Percentiles rank a stretch among this genome's conserved stretches.
These are phyloP conservation scores for Caenorhabditis plicata DNA, from an alignment of 2,888 invertebrate species.

Conservation along the genomic window DNA sequence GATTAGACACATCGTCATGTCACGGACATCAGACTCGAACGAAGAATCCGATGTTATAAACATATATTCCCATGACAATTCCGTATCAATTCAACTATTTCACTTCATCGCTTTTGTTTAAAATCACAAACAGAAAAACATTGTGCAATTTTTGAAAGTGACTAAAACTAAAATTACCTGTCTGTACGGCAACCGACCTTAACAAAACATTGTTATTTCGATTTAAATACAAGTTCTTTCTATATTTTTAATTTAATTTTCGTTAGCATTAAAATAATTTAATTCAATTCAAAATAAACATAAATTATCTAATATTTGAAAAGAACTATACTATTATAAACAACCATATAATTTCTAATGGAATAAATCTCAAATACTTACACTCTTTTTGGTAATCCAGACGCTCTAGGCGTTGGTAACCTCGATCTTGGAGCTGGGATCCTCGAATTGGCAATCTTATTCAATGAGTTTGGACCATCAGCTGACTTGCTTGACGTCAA, in stretches of 20 bases:
- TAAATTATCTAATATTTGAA: too few species aligned
- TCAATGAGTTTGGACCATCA: constrained; percentile 19
- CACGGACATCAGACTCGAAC: too few species aligned
- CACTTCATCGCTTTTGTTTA: too few species aligned
- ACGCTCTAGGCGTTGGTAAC: constrained; percentile 27
- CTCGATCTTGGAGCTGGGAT: constrained; percentile 24
- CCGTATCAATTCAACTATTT: too few species aligned
- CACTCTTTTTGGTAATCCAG: constrained; percentile 24
- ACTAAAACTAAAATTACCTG: too few species aligned
- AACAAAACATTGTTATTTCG: constrained; percentile 2
- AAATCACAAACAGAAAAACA: too few species aligned
- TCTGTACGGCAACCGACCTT: constrained; percentile 27
- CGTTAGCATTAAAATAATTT: constrained; percentile 1
- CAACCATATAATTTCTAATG: too few species aligned
- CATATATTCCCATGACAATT: too few species aligned
- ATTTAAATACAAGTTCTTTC: not conserved
- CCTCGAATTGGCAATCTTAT: constrained; percentile 5
- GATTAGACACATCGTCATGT: too few species aligned
- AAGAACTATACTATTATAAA: too few species aligned
- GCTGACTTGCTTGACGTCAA: constrained; percentile 26
- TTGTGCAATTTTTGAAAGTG: not conserved
- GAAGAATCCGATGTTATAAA: too few species aligned
- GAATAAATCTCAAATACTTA: too few species aligned
- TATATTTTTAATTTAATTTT: constrained; percentile 2
- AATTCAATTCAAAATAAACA: not conserved